A percentile compares a stretch with the other conserved stretches of the same genome.
phyloP scores from a whole-genome alignment of 2,888 invertebrate genomes.

The Hymenopus coronatus region DNA sequence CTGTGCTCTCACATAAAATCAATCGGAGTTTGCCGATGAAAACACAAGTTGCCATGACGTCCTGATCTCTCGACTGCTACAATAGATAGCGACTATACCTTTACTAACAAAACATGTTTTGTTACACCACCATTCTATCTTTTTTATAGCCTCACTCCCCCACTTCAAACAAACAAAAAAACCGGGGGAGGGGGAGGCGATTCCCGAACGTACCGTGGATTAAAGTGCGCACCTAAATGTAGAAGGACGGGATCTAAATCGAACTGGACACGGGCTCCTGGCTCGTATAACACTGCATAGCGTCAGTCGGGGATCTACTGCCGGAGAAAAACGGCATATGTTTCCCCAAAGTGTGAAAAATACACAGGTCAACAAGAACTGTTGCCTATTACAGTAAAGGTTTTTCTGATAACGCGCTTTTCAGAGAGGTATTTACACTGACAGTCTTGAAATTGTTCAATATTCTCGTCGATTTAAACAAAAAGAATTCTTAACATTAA shows the following conservation, averaged over 20 bases:
- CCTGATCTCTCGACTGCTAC: neutral
- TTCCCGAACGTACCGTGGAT: constrained; percentile 18
- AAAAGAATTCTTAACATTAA: no score
- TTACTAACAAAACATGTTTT: constrained; percentile 20
- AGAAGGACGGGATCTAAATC: constrained; percentile 11
- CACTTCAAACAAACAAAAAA: neutral
- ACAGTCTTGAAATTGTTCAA: no score
- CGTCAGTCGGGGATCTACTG: neutral
- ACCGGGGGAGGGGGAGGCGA: neutral
- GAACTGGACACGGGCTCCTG: constrained; percentile 8
- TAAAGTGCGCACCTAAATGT: constrained; percentile 18
- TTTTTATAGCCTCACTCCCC: constrained; percentile 10
- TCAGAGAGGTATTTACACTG: no score
- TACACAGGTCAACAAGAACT: neutral
- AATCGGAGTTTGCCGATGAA: neutral
- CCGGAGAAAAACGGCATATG: neutral
- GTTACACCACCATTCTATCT: constrained; percentile 17
- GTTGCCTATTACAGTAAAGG: no score
- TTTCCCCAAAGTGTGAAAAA: neutral
- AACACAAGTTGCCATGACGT: neutral
- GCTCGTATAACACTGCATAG: neutral
- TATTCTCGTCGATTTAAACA: no score
- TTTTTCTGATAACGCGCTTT: no score
- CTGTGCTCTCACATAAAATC: constrained; percentile 4
- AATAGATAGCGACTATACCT: constrained; percentile 12